Conservation (phyloP, 2,888 invertebrate genomes). For the Entomobrya proxima region DNA sequence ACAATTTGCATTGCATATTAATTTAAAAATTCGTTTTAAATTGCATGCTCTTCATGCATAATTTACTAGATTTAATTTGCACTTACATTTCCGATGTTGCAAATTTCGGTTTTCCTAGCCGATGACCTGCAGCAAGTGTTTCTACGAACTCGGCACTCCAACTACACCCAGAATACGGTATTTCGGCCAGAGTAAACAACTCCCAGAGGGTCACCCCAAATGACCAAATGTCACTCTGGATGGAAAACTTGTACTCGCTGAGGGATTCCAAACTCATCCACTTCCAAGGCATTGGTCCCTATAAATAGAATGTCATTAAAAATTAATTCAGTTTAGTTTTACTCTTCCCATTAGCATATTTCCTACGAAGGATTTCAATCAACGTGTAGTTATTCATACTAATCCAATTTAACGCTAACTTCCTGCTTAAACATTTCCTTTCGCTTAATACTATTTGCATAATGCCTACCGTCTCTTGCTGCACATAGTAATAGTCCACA, state of each 20-base stretch:
- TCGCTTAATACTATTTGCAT: background rate
- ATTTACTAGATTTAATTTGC: background rate
- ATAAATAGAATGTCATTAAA: background rate
- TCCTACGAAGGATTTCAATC: no score
- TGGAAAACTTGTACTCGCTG: conserved; percentile 64
- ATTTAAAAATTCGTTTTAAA: background rate
- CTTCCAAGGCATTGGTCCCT: conserved; percentile 70
- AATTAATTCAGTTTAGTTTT: no score
- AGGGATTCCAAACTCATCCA: conserved; percentile 68
- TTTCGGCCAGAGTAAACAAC: conserved; percentile 57
- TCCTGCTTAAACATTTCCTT: no score
- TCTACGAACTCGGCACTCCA: conserved; percentile 70
- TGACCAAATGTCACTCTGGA: conserved; percentile 64
- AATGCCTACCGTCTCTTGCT: conserved; percentile 59
- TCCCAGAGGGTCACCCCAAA: conserved; percentile 63
- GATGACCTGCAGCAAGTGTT: conserved; percentile 60
- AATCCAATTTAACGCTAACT: no score
- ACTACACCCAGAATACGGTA: conserved; percentile 65
- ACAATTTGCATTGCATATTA: background rate
- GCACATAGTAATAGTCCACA: conserved; percentile 70
- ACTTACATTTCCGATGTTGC: conserved; percentile 69
- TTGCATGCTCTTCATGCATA: background rate
- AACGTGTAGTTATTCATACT: no score
- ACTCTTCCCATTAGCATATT: no score
- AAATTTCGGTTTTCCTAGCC: conserved; percentile 64